phyloP scores from a whole-genome alignment of 2,797 vertebrate genomes.

The Schizothorax lantsangensis region DNA sequence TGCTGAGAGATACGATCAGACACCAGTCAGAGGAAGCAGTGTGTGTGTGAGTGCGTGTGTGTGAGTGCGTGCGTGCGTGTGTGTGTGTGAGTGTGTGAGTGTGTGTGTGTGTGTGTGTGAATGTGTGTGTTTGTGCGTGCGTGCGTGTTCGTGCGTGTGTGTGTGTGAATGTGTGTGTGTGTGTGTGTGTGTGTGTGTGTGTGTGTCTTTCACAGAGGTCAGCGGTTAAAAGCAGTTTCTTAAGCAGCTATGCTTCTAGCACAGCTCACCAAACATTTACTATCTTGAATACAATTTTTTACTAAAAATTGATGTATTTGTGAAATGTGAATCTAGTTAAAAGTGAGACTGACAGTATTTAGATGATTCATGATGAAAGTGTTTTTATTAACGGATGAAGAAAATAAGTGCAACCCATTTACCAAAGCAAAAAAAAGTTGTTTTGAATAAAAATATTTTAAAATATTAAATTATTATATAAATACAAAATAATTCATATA shows the following conservation, averaged over 20 bases:
- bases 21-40: neutral
- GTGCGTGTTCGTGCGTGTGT: too few species aligned
- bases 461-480: neutral
- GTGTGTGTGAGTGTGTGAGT: too few species aligned
- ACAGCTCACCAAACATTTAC: neutral
- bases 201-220: too few species aligned
- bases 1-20: conserved; percentile 53
- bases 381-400: neutral
- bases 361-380: neutral
- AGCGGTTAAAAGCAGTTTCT: too few species aligned
- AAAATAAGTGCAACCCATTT: too few species aligned
- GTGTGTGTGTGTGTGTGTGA: too few species aligned
- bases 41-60: too few species aligned
- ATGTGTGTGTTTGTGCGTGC: too few species aligned
- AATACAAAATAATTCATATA: neutral
- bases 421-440: neutral
- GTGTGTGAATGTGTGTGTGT: too few species aligned
- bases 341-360: neutral
- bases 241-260: too few species aligned
- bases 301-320: neutral
- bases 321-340: neutral
- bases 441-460: neutral
- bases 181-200: too few species aligned
- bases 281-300: neutral
- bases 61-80: too few species aligned